Conservation (phyloP, 1,140 invertebrate genomes). For the Lasaia peninsularis region DNA sequence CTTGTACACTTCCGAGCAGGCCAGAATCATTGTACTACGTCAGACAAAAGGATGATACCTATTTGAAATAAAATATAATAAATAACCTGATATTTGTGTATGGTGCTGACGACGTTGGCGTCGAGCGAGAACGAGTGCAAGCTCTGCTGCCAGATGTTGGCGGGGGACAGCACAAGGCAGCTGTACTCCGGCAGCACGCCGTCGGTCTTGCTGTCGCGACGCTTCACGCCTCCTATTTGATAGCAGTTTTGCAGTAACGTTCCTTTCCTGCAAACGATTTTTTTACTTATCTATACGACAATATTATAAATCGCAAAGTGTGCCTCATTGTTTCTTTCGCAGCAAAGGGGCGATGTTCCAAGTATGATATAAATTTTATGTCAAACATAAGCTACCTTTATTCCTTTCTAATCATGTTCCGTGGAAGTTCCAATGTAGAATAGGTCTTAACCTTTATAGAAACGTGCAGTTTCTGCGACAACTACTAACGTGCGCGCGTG, state of each 20-base stretch:
- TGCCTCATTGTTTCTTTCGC: too few species aligned
- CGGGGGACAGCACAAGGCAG: conserved; percentile 95
- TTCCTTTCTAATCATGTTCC: too few species aligned
- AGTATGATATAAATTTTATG: too few species aligned
- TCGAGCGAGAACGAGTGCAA: conserved; percentile 86
- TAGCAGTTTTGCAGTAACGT: conserved; percentile 90
- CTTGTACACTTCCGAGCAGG: too few species aligned
- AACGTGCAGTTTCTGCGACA: too few species aligned
- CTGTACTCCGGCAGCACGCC: conserved; percentile 90
- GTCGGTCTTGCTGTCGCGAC: conserved; percentile 76
- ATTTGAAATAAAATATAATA: conserved; percentile 23
- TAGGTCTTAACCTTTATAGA: too few species aligned
- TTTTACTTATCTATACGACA: conserved; percentile 15
- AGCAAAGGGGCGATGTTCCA: too few species aligned
- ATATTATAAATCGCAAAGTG: neutral
- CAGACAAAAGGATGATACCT: neutral
- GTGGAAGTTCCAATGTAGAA: too few species aligned
- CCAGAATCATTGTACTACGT: too few species aligned
- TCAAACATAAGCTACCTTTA: too few species aligned
- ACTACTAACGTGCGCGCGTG: too few species aligned
- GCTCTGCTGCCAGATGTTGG: conserved; percentile 94
- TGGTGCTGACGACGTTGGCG: conserved; percentile 86
- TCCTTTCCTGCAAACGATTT: conserved; percentile 77
- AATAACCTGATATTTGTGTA: conserved; percentile 89
- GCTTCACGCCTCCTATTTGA: conserved; percentile 89